phyloP scores from a whole-genome alignment of 1,140 invertebrate genomes.

The Pseudomyrmex sp. region DNA sequence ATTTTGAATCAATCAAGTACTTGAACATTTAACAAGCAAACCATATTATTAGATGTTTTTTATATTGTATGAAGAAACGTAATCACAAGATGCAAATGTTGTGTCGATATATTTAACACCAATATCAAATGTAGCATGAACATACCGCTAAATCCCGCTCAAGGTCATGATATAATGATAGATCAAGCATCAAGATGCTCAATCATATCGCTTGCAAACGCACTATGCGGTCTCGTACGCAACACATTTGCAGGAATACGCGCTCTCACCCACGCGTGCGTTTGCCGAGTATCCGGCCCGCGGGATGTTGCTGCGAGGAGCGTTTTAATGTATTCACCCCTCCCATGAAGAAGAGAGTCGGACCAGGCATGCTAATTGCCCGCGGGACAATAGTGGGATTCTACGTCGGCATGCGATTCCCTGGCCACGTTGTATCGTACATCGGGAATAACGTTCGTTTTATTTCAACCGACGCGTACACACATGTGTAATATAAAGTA shows the following conservation, averaged over 20 bases:
- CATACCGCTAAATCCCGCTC: background rate
- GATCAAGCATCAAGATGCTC: conserved; percentile 20
- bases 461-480: conserved; percentile 38
- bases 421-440: conserved; percentile 59
- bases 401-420: conserved; percentile 68
- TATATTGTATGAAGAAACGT: no score
- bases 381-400: conserved; percentile 75
- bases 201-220: background rate
- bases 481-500: background rate
- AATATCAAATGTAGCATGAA: background rate
- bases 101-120: conserved; percentile 1
- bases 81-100: no score
- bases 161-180: conserved; percentile 30
- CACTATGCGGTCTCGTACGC: background rate
- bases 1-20: background rate
- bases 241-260: conserved; percentile 53
- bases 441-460: conserved; percentile 67
- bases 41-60: no score
- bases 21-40: background rate
- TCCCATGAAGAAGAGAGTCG: conserved; percentile 67
- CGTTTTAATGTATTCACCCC: conserved; percentile 76
- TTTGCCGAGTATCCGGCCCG: conserved; percentile 64
- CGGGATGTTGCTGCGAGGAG: conserved; percentile 56
- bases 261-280: conserved; percentile 66
- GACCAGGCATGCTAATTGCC: conserved; percentile 75